These are phyloP conservation scores for Volucella zonaria DNA, from an alignment of 2,888 invertebrate genomes.

Conservation along the genomic window DNA sequence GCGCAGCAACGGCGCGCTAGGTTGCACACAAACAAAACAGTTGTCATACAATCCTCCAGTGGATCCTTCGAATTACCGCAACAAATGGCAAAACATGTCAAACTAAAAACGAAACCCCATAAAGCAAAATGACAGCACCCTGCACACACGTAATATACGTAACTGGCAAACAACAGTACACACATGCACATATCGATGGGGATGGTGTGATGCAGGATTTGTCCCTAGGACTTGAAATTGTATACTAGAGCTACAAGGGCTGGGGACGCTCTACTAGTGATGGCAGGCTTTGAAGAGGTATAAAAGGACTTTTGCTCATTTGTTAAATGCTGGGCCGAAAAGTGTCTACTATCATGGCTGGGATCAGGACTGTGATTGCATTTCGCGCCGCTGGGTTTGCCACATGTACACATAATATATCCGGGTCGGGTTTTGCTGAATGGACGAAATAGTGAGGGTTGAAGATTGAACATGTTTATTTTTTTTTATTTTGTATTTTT, in stretches of 20 bases:
- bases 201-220: constrained; percentile 8
- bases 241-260: constrained; percentile 3
- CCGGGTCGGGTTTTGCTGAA: constrained; percentile 27
- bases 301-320: constrained; percentile 65
- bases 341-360: constrained; percentile 50
- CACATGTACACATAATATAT: constrained; percentile 30
- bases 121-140: constrained; percentile 64
- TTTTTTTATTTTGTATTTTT: neutral
- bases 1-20: constrained; percentile 39
- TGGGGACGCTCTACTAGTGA: constrained; percentile 2
- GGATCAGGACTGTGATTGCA: constrained; percentile 36
- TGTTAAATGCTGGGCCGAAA: constrained; percentile 55
- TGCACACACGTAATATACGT: constrained; percentile 50
- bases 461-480: constrained; percentile 36
- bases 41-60: constrained; percentile 64
- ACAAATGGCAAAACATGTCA: constrained; percentile 72
- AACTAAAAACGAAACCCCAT: constrained; percentile 68
- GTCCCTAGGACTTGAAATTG: constrained; percentile 4
- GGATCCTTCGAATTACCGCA: constrained; percentile 72
- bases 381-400: constrained; percentile 9
- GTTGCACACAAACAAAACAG: constrained; percentile 71
- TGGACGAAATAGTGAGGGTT: constrained; percentile 5
- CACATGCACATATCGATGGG: neutral
- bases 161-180: constrained; percentile 21
- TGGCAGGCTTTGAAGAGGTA: constrained; percentile 25